Evolutionary conservation across 2,113 vertebrate genomes (phyloP).

Genomic region (Sphaerodactylus townsendi): DNA sequence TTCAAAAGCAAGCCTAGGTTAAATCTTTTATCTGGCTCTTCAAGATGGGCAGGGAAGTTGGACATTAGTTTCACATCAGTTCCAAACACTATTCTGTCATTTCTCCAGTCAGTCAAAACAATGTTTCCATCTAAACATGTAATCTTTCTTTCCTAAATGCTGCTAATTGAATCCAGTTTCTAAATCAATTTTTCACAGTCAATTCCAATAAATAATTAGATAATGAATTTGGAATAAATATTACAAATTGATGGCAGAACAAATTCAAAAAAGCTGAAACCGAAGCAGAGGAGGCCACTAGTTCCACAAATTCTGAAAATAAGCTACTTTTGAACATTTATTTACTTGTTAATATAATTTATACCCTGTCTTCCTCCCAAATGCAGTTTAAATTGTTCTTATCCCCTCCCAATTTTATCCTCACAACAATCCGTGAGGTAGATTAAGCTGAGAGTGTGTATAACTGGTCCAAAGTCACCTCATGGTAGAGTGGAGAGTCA

Average conservation of each 20-base stretch:
- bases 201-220: constrained; percentile 72
- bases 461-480: too few relatives aligned
- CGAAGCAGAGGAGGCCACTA: constrained; percentile 65
- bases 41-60: constrained; percentile 72
- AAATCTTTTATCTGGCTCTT: constrained; percentile 91
- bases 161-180: constrained; percentile 81
- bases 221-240: constrained; percentile 64
- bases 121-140: constrained; percentile 79
- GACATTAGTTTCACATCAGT: constrained; percentile 81
- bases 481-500: too few relatives aligned
- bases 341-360: too few relatives aligned
- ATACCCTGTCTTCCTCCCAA: too few relatives aligned
- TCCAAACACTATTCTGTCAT: constrained; percentile 82
- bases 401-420: too few relatives aligned
- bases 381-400: too few relatives aligned
- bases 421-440: too few relatives aligned
- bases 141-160: constrained; percentile 83
- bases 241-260: constrained; percentile 48
- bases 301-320: constrained; percentile 41
- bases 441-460: too few relatives aligned
- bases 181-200: constrained; percentile 71
- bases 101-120: constrained; percentile 89
- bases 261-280: constrained; percentile 50
- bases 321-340: constrained; percentile 47
- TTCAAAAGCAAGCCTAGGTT: constrained; percentile 79